Evolutionary conservation across 2,888 invertebrate genomes (phyloP).

Genomic region (Plusia festucae): DNA sequence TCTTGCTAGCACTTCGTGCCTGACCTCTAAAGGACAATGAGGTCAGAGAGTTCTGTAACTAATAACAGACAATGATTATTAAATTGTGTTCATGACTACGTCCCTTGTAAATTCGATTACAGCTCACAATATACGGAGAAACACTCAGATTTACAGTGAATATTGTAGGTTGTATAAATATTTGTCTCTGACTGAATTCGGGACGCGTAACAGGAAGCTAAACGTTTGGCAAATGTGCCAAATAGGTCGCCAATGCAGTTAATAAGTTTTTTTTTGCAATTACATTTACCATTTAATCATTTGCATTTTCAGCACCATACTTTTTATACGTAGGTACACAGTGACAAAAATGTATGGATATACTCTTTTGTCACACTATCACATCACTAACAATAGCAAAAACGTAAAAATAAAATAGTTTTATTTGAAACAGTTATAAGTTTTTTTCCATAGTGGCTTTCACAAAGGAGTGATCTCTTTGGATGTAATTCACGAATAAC

Average conservation of each 20-base stretch:
- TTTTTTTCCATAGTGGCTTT: no score
- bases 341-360: no score
- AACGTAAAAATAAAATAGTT: no score
- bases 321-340: no score
- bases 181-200: not conserved
- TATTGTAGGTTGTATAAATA: constrained; percentile 1
- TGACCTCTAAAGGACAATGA: not conserved
- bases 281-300: not conserved
- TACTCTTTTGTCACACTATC: no score
- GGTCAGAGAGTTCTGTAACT: constrained; percentile 4
- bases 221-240: constrained; percentile 4
- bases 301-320: not conserved
- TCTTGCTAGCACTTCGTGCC: not conserved
- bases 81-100: constrained; percentile 1
- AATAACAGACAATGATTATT: constrained; percentile 1
- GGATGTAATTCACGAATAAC: no score
- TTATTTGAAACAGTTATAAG: no score
- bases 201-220: not conserved
- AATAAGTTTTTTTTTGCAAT: not conserved
- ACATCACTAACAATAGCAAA: no score
- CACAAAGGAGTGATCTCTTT: no score
- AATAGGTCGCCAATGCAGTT: constrained; percentile 4
- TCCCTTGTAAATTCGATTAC: constrained; percentile 4
- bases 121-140: not conserved
- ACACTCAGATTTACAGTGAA: not conserved